phyloP scores from a whole-genome alignment of 2,113 vertebrate genomes.

The Cnemophilus loriae region DNA sequence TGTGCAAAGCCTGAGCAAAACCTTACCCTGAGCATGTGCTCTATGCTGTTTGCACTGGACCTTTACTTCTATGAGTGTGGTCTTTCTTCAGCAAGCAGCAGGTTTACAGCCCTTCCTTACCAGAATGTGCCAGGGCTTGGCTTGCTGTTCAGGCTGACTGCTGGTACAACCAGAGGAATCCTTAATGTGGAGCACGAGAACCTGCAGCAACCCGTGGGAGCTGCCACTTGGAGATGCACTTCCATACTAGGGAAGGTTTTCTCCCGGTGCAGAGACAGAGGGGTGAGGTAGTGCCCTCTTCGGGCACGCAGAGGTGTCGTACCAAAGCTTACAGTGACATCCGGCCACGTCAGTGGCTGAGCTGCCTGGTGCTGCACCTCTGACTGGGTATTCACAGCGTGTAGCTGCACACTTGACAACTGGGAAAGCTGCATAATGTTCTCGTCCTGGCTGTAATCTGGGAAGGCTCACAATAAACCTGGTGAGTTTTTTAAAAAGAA shows the following conservation, averaged over 20 bases:
- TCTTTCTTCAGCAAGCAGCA: not conserved
- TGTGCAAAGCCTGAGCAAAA: not conserved
- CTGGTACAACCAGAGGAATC: not conserved
- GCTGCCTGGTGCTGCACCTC: not conserved
- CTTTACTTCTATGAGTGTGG: not conserved
- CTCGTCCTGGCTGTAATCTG: not conserved
- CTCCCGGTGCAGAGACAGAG: not conserved
- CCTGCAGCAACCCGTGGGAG: not conserved
- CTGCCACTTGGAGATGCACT: not conserved
- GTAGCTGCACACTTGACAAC: not conserved
- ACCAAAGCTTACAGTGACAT: not conserved
- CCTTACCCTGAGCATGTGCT: not conserved
- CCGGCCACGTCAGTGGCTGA: not conserved
- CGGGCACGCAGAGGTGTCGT: accelerated
- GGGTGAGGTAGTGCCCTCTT: not conserved
- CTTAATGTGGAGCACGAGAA: not conserved
- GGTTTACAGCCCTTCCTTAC: not conserved
- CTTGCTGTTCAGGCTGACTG: not conserved
- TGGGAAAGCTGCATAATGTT: not conserved
- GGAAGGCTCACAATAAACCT: not conserved
- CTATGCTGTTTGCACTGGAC: not conserved
- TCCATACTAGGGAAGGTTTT: not conserved
- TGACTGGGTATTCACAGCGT: not conserved
- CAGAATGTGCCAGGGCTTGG: not conserved
- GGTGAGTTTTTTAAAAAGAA: not conserved